Evolutionary conservation across 1,140 invertebrate species (phyloP).

Genomic region (Drosophila triauraria): DNA sequence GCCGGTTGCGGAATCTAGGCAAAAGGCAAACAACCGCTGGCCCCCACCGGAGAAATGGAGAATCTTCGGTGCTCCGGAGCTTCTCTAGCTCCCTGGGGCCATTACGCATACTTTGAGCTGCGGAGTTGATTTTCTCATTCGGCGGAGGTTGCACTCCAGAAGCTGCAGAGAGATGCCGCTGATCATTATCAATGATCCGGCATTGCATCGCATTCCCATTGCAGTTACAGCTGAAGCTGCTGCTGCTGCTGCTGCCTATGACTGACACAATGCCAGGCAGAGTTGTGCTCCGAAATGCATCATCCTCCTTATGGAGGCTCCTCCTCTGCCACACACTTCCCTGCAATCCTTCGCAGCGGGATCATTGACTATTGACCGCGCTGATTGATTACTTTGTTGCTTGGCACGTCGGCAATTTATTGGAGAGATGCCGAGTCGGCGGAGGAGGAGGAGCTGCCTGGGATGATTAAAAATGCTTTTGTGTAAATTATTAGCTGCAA

Average conservation of each 20-base stretch:
- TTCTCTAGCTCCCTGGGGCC: conserved; percentile 72
- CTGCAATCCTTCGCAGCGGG: conserved; percentile 38
- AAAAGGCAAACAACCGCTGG: conserved; percentile 65
- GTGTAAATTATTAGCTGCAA: conserved; percentile 83
- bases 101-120: conserved; percentile 82
- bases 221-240: conserved; percentile 24
- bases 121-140: conserved; percentile 64
- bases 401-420: conserved; percentile 73
- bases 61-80: conserved; percentile 19
- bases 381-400: conserved; percentile 82
- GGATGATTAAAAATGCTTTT: conserved; percentile 83
- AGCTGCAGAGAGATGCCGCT: conserved; percentile 32
- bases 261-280: conserved; percentile 62
- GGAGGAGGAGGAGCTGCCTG: conserved; percentile 5
- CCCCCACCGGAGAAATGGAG: conserved; percentile 54
- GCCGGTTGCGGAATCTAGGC: conserved; percentile 48
- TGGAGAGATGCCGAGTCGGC: conserved; percentile 37
- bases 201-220: conserved; percentile 66
- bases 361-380: conserved; percentile 70
- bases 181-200: conserved; percentile 83
- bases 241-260: conserved; percentile 22
- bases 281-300: conserved; percentile 49
- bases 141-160: conserved; percentile 59
- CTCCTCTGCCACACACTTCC: conserved; percentile 5
- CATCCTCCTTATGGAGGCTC: conserved; percentile 18